Evolutionary conservation across 2,888 invertebrate genomes (phyloP).

Genomic region (Parochlus steinenii): DNA sequence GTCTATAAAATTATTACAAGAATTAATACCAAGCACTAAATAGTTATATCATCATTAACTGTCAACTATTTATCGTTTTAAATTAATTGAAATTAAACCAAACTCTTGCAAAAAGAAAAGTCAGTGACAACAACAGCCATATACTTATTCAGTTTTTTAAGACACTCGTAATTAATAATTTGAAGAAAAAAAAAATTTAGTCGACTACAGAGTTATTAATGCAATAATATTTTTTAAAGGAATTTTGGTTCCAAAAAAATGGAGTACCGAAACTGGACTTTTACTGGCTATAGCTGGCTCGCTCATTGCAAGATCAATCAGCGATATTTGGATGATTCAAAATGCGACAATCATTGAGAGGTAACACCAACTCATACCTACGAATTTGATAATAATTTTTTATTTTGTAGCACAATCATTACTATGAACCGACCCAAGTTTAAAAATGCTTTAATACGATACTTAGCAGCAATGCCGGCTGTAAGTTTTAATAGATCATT

Average conservation of each 20-base stretch:
- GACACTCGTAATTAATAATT: neutral
- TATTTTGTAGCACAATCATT: conserved; percentile 67
- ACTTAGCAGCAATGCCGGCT: conserved; percentile 73
- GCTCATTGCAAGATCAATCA: conserved; percentile 74
- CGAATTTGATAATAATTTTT: conserved; percentile 16
- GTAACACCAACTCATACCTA: conserved; percentile 27
- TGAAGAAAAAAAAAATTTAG: neutral
- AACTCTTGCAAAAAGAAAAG: neutral
- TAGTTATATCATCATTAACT: no score
- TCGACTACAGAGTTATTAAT: no score
- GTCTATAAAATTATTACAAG: no score
- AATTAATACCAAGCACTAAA: no score
- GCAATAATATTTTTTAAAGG: conserved; percentile 23
- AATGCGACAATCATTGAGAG: conserved; percentile 88
- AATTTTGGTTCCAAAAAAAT: conserved; percentile 64
- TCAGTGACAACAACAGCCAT: neutral
- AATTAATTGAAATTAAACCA: no score
- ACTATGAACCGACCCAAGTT: conserved; percentile 69
- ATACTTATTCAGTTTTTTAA: neutral
- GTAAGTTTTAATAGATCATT: no score
- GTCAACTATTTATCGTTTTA: no score
- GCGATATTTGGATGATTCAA: conserved; percentile 95
- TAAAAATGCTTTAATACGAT: conserved; percentile 52
- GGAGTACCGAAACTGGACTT: conserved; percentile 58
- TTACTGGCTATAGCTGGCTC: conserved; percentile 59